These are phyloP conservation scores for Anisognathus igniventris DNA, from an alignment of 2,797 vertebrate genomes.

Conservation along the genomic window DNA sequence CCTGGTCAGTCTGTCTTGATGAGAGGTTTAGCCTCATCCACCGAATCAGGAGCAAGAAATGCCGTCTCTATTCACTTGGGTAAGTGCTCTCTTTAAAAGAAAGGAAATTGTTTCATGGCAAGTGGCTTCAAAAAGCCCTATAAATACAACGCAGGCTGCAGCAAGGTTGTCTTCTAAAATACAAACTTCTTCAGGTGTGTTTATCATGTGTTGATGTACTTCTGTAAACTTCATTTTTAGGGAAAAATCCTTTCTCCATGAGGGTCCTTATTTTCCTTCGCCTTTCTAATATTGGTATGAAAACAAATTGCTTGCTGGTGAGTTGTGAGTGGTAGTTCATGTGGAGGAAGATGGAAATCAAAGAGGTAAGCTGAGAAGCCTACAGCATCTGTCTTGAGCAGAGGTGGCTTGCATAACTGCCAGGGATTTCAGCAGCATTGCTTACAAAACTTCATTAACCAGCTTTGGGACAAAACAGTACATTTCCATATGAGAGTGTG, in stretches of 20 bases:
- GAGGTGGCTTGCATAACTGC: neutral
- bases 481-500: neutral
- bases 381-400: neutral
- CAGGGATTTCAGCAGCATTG: neutral
- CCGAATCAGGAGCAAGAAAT: slow-evolving; percentile 82
- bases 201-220: neutral
- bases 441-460: neutral
- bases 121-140: neutral
- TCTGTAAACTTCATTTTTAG: neutral
- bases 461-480: neutral
- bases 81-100: slow-evolving; percentile 61
- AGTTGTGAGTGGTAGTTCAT: neutral
- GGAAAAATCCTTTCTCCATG: neutral
- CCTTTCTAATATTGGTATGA: neutral
- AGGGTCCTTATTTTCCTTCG: neutral
- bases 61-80: slow-evolving; percentile 93
- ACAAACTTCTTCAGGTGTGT: neutral
- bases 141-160: neutral
- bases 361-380: neutral
- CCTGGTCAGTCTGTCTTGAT: slow-evolving; percentile 89
- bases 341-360: neutral
- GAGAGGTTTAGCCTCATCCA: slow-evolving; percentile 83
- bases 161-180: neutral
- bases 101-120: neutral
- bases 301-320: neutral